These are phyloP conservation scores for Mallateleia sp. DNA, from an alignment of 2,888 invertebrate genomes.

Conservation along the genomic window DNA sequence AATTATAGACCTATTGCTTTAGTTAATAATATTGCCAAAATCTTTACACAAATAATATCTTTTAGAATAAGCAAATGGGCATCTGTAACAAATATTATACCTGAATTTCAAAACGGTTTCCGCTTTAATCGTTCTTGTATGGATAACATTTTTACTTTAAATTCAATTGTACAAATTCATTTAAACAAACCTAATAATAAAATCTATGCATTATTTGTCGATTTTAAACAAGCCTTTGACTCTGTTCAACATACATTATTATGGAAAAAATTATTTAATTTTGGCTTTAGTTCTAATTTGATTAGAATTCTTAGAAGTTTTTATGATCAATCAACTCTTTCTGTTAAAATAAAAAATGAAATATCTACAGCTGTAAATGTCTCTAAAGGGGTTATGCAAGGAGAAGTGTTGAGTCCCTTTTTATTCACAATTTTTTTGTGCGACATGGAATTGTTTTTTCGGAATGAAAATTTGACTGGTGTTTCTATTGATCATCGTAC, in stretches of 20 bases:
- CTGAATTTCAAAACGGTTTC: constrained; percentile 20
- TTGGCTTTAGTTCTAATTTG: constrained; percentile 1
- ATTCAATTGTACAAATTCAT: constrained; percentile 5
- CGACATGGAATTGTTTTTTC: background rate
- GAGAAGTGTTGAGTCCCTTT: constrained; percentile 10
- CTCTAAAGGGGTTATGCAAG: background rate
- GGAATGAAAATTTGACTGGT: background rate
- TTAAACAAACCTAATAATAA: background rate
- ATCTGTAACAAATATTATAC: background rate
- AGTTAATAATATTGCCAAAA: constrained; percentile 24
- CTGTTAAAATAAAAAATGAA: too few species aligned
- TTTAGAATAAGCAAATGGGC: background rate
- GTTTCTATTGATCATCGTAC: constrained; percentile 15
- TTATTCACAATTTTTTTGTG: constrained; percentile 12
- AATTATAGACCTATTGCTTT: constrained; percentile 82
- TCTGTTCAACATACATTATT: background rate
- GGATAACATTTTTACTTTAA: constrained; percentile 7
- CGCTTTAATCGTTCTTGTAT: background rate
- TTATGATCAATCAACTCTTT: too few species aligned
- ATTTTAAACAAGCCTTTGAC: constrained; percentile 16
- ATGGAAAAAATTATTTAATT: background rate
- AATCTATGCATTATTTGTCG: background rate
- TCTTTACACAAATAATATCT: constrained; percentile 5
- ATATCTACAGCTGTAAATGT: too few species aligned
- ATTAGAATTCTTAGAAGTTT: too few species aligned